Evolutionary conservation across 2,888 invertebrate species (phyloP).

Genomic region (Noctua pronuba): DNA sequence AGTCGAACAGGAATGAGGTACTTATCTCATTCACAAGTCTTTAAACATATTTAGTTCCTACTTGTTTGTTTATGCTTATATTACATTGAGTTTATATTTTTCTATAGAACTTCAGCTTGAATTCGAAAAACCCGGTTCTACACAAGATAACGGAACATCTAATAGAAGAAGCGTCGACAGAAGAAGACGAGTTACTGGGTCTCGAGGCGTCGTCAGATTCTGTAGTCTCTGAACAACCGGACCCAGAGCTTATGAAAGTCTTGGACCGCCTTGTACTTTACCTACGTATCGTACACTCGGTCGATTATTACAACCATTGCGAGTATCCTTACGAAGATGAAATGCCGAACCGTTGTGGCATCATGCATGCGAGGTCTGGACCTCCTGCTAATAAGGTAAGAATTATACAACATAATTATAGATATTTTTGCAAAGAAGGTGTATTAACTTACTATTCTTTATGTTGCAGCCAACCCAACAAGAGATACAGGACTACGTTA

Average conservation of each 20-base stretch:
- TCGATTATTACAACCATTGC: conserved; percentile 99
- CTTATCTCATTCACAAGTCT: not conserved
- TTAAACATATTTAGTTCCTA: not conserved
- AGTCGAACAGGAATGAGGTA: conserved; percentile 66
- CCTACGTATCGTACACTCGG: conserved; percentile 98
- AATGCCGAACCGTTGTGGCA: conserved; percentile 99
- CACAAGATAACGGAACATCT: conserved; percentile 99
- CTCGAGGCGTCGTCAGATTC: conserved; percentile 86
- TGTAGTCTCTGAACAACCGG: conserved; percentile 76
- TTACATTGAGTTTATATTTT: conserved; percentile 5
- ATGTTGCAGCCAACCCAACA: conserved; percentile 91
- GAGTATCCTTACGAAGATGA: conserved; percentile 99
- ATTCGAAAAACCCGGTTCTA: conserved; percentile 97
- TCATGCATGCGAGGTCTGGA: conserved; percentile 98
- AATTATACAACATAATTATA: not conserved
- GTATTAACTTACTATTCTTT: not conserved
- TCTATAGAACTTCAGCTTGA: conserved; percentile 91
- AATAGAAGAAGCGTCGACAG: conserved; percentile 99
- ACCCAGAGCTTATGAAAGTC: conserved; percentile 91
- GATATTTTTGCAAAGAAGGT: not conserved
- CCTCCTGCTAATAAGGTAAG: conserved; percentile 95
- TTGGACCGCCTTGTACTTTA: conserved; percentile 96
- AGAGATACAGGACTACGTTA: conserved; percentile 94
- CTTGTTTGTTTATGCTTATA: not conserved
- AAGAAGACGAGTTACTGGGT: conserved; percentile 98